phyloP scores from a whole-genome alignment of 2,797 vertebrate species.

The Lutjanus argentimaculatus region DNA sequence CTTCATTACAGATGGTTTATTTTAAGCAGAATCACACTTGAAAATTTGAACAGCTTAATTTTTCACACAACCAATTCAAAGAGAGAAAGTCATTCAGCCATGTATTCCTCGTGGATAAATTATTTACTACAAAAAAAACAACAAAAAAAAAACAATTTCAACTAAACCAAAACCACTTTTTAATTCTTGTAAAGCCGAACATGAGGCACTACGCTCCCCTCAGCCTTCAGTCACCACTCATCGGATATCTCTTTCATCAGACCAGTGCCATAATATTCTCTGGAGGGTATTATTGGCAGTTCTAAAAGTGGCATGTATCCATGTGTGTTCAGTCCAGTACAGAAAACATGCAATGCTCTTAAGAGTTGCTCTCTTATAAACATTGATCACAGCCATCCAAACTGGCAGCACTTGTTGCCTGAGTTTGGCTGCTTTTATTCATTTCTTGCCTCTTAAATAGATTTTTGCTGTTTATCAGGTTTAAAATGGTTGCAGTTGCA shows the following conservation, averaged over 20 bases:
- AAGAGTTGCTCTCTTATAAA: slow-evolving; percentile 61
- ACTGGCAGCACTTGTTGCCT: slow-evolving; percentile 45
- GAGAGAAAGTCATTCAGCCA: neutral
- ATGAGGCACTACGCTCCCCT: slow-evolving; percentile 11
- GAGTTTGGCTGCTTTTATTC: slow-evolving; percentile 34
- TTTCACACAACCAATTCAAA: neutral
- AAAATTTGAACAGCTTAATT: neutral
- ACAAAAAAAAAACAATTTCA: slow-evolving; percentile 9
- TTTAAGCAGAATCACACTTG: neutral
- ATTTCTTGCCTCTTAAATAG: slow-evolving; percentile 11
- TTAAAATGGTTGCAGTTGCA: slow-evolving; percentile 1
- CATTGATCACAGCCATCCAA: slow-evolving; percentile 56
- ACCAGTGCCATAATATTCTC: slow-evolving; percentile 59
- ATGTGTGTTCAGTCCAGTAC: slow-evolving; percentile 62
- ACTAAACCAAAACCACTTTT: slow-evolving; percentile 9
- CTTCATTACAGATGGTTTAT: neutral
- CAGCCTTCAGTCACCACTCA: slow-evolving; percentile 31
- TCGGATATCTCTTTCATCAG: slow-evolving; percentile 35
- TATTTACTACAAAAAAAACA: slow-evolving; percentile 11
- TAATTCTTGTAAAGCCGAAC: slow-evolving; percentile 18
- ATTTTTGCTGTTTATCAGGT: slow-evolving; percentile 22
- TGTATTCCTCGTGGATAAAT: slow-evolving; percentile 2
- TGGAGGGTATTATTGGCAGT: slow-evolving; percentile 67
- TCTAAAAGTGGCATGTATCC: slow-evolving; percentile 69
- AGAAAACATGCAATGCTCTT: slow-evolving; percentile 62